phyloP scores from a whole-genome alignment of 2,113 vertebrate species.

The Eptatretus burgeri region DNA sequence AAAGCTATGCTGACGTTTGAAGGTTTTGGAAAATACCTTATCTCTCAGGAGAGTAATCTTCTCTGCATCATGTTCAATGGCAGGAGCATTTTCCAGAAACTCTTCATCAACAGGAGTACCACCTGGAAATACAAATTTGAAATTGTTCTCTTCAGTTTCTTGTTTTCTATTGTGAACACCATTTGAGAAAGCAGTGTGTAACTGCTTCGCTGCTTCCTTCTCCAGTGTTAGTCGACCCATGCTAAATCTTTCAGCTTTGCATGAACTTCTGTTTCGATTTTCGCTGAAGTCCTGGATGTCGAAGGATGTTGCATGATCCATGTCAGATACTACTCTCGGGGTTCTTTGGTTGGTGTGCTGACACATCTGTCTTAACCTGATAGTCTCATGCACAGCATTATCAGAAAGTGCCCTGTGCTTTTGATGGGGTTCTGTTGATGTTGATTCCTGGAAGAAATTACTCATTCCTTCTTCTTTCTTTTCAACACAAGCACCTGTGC shows the following conservation, averaged over 20 bases:
- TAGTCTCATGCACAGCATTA: too few species aligned
- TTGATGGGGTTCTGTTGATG: too few species aligned
- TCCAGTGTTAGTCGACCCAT: conserved; percentile 84
- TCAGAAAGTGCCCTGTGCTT: too few species aligned
- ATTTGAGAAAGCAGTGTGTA: conserved; percentile 91
- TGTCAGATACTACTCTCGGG: neutral
- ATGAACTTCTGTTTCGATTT: conserved; percentile 56
- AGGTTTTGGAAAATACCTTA: neutral
- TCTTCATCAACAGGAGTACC: neutral
- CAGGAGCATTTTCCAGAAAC: neutral
- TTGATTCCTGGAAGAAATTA: too few species aligned
- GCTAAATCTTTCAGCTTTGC: conserved; percentile 88
- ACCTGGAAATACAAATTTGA: conserved; percentile 26
- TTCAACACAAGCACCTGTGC: too few species aligned
- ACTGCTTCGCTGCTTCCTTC: conserved; percentile 90
- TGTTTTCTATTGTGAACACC: conserved; percentile 85
- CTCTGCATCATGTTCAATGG: neutral
- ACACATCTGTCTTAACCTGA: conserved; percentile 29
- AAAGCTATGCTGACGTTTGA: conserved; percentile 1
- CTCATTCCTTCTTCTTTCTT: too few species aligned
- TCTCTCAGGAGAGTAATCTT: neutral
- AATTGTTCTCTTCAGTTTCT: conserved; percentile 59
- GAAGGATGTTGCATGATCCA: neutral
- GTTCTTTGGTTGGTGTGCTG: conserved; percentile 45
- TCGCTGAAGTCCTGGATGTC: conserved; percentile 35